These are phyloP conservation scores for Megalopta genalis DNA, from an alignment of 1,140 invertebrate species.

Conservation along the genomic window DNA sequence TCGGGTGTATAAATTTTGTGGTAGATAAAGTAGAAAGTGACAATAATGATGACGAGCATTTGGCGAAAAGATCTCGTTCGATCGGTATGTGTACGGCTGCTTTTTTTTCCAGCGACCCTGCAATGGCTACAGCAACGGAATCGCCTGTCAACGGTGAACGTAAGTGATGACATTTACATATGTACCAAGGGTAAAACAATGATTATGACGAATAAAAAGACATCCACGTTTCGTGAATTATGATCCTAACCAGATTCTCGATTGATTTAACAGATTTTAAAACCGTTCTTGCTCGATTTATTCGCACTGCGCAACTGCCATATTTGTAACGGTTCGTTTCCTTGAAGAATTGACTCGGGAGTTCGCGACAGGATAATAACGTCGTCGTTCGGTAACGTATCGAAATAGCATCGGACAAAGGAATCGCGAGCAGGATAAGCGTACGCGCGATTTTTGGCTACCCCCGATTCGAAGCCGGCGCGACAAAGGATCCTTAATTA, in stretches of 20 bases:
- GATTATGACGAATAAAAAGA: background rate
- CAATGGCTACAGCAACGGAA: slow-evolving; percentile 70
- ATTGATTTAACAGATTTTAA: no score
- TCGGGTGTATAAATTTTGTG: background rate
- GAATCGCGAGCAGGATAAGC: background rate
- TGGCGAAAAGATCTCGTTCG: background rate
- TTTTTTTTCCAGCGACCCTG: slow-evolving; percentile 42
- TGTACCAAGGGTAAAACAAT: background rate
- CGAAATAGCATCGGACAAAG: slow-evolving; percentile 10
- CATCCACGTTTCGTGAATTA: background rate
- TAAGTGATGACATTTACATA: slow-evolving; percentile 53
- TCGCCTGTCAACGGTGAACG: slow-evolving; percentile 60
- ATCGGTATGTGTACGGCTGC: background rate
- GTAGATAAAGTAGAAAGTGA: background rate
- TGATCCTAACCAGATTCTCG: no score
- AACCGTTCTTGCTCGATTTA: background rate
- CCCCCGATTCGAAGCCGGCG: slow-evolving; percentile 9
- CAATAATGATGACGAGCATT: background rate
- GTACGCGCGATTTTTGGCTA: background rate
- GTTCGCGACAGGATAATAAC: background rate
- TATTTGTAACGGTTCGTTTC: background rate
- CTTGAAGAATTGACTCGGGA: background rate
- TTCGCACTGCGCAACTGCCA: background rate
- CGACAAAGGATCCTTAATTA: slow-evolving; percentile 53
- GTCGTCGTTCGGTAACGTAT: background rate